phyloP scores from a whole-genome alignment of 2,797 vertebrate species.

The Pogoniulus pusillus region DNA sequence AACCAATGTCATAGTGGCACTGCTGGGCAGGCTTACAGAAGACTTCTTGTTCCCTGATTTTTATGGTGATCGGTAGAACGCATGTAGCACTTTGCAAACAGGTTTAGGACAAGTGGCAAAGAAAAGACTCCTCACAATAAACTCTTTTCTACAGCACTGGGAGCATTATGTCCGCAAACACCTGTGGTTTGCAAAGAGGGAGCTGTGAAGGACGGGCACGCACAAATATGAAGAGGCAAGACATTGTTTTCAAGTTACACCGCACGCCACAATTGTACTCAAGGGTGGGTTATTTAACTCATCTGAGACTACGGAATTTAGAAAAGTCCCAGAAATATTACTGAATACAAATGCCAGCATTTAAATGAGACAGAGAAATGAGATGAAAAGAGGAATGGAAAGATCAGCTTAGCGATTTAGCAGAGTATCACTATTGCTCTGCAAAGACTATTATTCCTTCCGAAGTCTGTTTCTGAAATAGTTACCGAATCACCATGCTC shows the following conservation, averaged over 20 bases:
- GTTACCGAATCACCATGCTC: background rate
- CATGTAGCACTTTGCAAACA: conserved; percentile 84
- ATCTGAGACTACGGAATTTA: conserved; percentile 47
- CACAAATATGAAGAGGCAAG: conserved; percentile 40
- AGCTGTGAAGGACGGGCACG: conserved; percentile 46
- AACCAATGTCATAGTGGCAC: conserved; percentile 77
- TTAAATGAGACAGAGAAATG: conserved; percentile 7
- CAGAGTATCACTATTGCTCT: background rate
- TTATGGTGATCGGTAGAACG: conserved; percentile 88
- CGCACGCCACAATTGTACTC: conserved; percentile 57
- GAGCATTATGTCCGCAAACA: conserved; percentile 82
- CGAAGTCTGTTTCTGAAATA: background rate
- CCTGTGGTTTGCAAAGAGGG: conserved; percentile 86
- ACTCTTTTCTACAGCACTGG: conserved; percentile 69
- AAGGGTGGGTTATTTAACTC: conserved; percentile 37
- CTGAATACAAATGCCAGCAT: background rate
- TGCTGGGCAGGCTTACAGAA: conserved; percentile 73
- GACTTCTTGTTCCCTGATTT: conserved; percentile 80
- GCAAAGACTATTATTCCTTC: background rate
- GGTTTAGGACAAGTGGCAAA: conserved; percentile 83
- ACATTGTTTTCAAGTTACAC: conserved; percentile 67
- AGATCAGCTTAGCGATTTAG: background rate
- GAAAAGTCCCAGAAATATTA: conserved; percentile 48
- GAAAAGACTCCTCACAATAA: conserved; percentile 82
- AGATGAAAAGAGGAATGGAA: background rate